These are phyloP conservation scores for Megastigmus dorsalis DNA, from an alignment of 2,888 invertebrate genomes.

Conservation along the genomic window DNA sequence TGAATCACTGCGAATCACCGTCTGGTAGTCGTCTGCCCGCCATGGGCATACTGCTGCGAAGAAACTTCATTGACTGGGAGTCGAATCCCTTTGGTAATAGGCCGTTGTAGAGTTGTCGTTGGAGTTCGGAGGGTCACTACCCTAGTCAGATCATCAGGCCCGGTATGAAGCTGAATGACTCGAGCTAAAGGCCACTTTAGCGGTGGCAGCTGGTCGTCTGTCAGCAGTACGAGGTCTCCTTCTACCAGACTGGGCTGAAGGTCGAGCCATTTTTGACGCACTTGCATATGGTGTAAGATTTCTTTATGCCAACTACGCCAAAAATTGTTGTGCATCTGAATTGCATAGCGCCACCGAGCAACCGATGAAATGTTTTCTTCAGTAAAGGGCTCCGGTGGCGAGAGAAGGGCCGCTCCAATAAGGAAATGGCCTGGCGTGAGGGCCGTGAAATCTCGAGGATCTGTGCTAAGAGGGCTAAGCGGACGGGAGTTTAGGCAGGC, in stretches of 20 bases:
- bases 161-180: not conserved
- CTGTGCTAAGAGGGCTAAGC: no score
- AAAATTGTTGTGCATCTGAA: not conserved
- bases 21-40: no score
- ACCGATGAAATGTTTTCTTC: not conserved
- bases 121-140: not conserved
- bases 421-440: not conserved
- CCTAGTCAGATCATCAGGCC: not conserved
- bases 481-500: no score
- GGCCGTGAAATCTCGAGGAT: not conserved
- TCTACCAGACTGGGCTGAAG: not conserved
- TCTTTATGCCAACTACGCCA: not conserved
- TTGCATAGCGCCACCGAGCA: not conserved
- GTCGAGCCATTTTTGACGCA: not conserved
- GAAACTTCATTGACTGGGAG: not conserved
- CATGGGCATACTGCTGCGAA: no score
- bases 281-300: not conserved
- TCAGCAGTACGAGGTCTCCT: no score
- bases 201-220: no score
- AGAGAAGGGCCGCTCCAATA: not conserved
- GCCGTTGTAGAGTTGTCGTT: not conserved
- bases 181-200: no score
- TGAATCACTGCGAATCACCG: no score
- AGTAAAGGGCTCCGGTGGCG: not conserved
- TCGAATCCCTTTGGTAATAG: conserved; percentile 26